Conservation (phyloP, 1,140 invertebrate genomes). For the Augochlora pura region DNA sequence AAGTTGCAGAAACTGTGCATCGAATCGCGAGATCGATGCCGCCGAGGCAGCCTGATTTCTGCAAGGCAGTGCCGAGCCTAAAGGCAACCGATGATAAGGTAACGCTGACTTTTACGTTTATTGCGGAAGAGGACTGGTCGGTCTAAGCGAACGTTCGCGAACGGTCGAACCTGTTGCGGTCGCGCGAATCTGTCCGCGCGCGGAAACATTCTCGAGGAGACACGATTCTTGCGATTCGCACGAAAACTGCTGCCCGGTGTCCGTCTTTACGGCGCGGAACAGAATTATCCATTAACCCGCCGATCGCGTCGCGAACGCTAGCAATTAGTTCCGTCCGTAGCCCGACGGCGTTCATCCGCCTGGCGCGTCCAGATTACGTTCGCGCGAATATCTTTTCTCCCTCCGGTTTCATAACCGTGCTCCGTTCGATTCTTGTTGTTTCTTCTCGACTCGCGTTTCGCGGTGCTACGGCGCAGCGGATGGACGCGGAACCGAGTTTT, state of each 20-base stretch:
- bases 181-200: neutral
- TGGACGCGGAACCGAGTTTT: neutral
- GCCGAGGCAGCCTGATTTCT: too few species aligned
- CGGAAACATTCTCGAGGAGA: neutral
- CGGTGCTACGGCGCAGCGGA: too few species aligned
- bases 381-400: neutral
- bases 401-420: neutral
- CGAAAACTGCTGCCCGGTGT: slow-evolving; percentile 27
- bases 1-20: too few species aligned
- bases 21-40: too few species aligned
- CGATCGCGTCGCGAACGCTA: slow-evolving; percentile 46
- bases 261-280: slow-evolving; percentile 45
- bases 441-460: neutral
- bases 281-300: slow-evolving; percentile 72
- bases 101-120: neutral
- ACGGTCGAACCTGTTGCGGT: slow-evolving; percentile 2
- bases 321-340: slow-evolving; percentile 25
- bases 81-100: neutral
- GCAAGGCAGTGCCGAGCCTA: too few species aligned
- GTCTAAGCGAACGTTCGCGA: neutral
- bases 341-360: neutral
- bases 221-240: slow-evolving; percentile 45
- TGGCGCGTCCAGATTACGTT: neutral
- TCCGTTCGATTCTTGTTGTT: neutral
- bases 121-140: neutral